Percentiles rank a stretch among this genome's conserved stretches.
These are phyloP conservation scores for Sisor rabdophorus DNA, from an alignment of 2,113 vertebrate genomes.

Conservation along the genomic window DNA sequence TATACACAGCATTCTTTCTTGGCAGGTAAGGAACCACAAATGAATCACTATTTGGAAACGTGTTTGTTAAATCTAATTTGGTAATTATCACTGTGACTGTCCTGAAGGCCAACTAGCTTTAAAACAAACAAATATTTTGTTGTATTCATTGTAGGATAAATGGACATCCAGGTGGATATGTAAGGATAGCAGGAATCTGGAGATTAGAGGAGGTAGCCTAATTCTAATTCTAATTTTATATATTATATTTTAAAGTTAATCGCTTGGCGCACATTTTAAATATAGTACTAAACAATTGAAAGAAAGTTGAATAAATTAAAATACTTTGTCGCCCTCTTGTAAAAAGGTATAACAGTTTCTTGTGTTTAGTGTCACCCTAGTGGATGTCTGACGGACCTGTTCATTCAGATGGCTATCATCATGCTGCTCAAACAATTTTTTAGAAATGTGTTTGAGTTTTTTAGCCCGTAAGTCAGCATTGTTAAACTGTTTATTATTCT, in stretches of 20 bases:
- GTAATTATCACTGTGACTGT: neutral
- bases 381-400: slow-evolving; percentile 96
- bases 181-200: slow-evolving; percentile 75
- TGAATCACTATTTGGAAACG: neutral
- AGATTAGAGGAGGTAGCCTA: slow-evolving; percentile 86
- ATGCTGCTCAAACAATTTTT: slow-evolving; percentile 97
- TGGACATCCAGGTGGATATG: slow-evolving; percentile 80
- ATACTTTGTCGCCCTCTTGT: neutral
- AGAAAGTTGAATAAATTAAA: neutral
- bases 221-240: neutral
- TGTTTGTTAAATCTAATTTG: neutral
- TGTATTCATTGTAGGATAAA: slow-evolving; percentile 77
- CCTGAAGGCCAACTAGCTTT: neutral
- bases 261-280: neutral
- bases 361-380: slow-evolving; percentile 87
- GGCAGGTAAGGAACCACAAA: slow-evolving; percentile 74
- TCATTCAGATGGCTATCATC: slow-evolving; percentile 97
- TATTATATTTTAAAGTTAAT: neutral
- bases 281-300: neutral
- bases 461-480: slow-evolving; percentile 81
- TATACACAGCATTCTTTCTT: slow-evolving; percentile 92
- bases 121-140: neutral
- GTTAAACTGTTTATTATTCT: no score
- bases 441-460: slow-evolving; percentile 96
- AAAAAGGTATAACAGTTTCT: slow-evolving; percentile 24